These are phyloP conservation scores for Brachypteracias leptosomus DNA, from an alignment of 2,113 vertebrate species.

Conservation along the genomic window DNA sequence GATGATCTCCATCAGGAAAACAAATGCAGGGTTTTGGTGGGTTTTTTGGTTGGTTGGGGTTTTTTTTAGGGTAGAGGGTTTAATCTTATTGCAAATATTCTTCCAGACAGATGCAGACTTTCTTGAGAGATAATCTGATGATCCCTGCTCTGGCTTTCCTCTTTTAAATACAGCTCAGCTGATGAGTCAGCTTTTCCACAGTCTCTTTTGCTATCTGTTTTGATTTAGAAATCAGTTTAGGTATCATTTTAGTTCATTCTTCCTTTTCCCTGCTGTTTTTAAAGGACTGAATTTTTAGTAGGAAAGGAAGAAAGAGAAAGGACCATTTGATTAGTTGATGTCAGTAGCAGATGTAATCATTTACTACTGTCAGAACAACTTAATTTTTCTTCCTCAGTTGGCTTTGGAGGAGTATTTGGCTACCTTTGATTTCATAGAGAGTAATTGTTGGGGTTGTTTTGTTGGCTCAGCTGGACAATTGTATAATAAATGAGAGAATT, in stretches of 20 bases:
- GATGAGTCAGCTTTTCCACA: conserved; percentile 61
- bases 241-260: conserved; percentile 7
- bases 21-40: not conserved
- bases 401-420: not conserved
- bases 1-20: not conserved
- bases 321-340: not conserved
- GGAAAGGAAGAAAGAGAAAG: not conserved
- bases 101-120: conserved; percentile 44
- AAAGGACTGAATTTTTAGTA: not conserved
- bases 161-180: conserved; percentile 65
- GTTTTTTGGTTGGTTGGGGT: no score
- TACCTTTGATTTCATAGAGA: not conserved
- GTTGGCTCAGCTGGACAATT: not conserved
- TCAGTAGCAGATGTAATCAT: not conserved
- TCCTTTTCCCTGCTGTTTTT: not conserved
- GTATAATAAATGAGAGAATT: not conserved
- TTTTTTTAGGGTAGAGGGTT: not conserved
- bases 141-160: conserved; percentile 58
- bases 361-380: not conserved
- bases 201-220: conserved; percentile 58
- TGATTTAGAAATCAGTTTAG: conserved; percentile 57
- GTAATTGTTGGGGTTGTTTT: not conserved
- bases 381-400: not conserved
- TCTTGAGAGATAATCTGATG: conserved; percentile 67
- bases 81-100: conserved; percentile 31